Evolutionary conservation across 2,888 invertebrate genomes (phyloP).

Genomic region (Dastarcus helophoroides): DNA sequence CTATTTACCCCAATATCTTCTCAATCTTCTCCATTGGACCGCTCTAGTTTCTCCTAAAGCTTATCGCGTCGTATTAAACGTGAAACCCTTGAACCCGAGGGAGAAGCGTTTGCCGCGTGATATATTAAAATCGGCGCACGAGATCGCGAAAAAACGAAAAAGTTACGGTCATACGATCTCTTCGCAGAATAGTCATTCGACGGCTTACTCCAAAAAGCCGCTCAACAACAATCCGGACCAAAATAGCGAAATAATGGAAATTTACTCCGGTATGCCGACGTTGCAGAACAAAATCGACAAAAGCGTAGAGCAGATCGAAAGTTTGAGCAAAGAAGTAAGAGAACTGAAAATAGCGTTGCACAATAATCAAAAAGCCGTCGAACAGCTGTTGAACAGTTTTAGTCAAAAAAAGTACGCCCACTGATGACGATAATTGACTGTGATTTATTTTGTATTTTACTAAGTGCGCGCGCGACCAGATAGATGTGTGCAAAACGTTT

Average conservation of each 20-base stretch:
- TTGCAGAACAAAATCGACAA: conserved; percentile 56
- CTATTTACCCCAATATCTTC: conserved; percentile 61
- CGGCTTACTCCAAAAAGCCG: conserved; percentile 51
- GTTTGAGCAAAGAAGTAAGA: conserved; percentile 54
- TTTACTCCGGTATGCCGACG: conserved; percentile 42
- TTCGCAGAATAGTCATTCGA: conserved; percentile 50
- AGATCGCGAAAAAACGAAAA: conserved; percentile 67
- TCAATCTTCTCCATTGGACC: conserved; percentile 65
- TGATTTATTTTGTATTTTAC: conserved; percentile 10
- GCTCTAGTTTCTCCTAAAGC: conserved; percentile 72
- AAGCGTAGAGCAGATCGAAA: conserved; percentile 54
- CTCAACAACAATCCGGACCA: conserved; percentile 47
- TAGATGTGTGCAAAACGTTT: too few species aligned
- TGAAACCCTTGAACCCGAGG: conserved; percentile 72
- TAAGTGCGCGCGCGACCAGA: too few species aligned
- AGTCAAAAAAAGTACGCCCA: too few species aligned
- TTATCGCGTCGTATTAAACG: conserved; percentile 68
- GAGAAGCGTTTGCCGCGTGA: conserved; percentile 70
- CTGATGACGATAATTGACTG: too few species aligned
- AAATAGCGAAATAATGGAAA: conserved; percentile 28
- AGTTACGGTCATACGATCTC: conserved; percentile 58
- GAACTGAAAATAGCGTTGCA: conserved; percentile 47
- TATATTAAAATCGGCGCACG: conserved; percentile 68
- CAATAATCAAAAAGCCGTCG: conserved; percentile 31
- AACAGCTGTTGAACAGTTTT: conserved; percentile 27